Evolutionary conservation across 2,797 vertebrate genomes (phyloP).

Genomic region (Myoxocephalus aenaeus): DNA sequence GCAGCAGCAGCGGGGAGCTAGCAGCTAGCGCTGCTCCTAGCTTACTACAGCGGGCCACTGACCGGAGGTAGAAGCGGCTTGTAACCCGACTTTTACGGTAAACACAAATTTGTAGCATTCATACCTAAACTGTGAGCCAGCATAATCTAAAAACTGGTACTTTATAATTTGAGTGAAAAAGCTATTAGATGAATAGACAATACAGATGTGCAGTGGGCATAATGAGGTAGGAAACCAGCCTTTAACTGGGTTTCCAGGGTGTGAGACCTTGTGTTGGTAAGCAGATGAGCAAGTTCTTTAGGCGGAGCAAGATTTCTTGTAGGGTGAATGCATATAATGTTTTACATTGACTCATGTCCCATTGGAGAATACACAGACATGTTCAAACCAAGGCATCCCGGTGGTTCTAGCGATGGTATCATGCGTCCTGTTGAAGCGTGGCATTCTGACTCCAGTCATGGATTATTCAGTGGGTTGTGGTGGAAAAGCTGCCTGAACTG

Average conservation of each 20-base stretch:
- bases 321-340: background rate
- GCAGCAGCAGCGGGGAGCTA: no score
- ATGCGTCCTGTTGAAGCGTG: slow-evolving; percentile 13
- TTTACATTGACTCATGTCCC: slow-evolving; percentile 9
- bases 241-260: background rate
- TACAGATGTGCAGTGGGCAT: slow-evolving; percentile 6
- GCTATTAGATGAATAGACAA: background rate
- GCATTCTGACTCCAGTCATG: slow-evolving; percentile 23
- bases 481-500: slow-evolving; percentile 24
- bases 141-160: background rate
- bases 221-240: background rate
- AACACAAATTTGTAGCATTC: background rate
- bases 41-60: no score
- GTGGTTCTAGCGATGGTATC: slow-evolving; percentile 5
- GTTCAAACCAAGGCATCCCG: background rate
- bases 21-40: no score
- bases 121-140: slow-evolving; percentile 7
- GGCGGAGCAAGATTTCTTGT: background rate
- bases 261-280: background rate
- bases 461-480: slow-evolving; percentile 34
- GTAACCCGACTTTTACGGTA: no score
- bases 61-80: no score
- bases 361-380: background rate
- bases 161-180: background rate
- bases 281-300: background rate